These are phyloP conservation scores for Heterocephalus glaber DNA, from an alignment of 2,113 vertebrate genomes.

Conservation along the genomic window DNA sequence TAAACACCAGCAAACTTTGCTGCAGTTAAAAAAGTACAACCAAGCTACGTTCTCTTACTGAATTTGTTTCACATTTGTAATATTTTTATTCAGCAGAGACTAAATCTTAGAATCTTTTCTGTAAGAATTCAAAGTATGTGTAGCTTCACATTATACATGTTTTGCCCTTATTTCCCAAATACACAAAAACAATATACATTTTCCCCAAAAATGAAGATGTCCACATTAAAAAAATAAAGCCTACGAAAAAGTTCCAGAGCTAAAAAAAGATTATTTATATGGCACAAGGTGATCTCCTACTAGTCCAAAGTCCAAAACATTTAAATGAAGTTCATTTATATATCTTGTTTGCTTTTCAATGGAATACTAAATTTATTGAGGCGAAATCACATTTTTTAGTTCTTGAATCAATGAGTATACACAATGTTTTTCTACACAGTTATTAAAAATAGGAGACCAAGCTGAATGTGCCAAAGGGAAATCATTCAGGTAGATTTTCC, in stretches of 20 bases:
- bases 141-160: constrained; percentile 88
- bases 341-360: constrained; percentile 79
- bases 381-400: constrained; percentile 85
- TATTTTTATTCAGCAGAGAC: constrained; percentile 76
- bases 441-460: constrained; percentile 86
- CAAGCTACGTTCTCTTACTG: constrained; percentile 76
- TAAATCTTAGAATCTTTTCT: constrained; percentile 82
- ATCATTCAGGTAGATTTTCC: constrained; percentile 77
- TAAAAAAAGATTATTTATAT: constrained; percentile 87
- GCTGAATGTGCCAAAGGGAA: constrained; percentile 81
- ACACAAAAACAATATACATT: constrained; percentile 87
- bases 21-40: constrained; percentile 80
- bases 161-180: constrained; percentile 86
- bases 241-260: constrained; percentile 89
- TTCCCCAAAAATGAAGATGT: constrained; percentile 87
- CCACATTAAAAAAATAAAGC: constrained; percentile 93
- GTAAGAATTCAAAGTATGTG: constrained; percentile 84
- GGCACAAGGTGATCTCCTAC: constrained; percentile 88
- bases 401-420: constrained; percentile 84
- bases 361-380: constrained; percentile 82
- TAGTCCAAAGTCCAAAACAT: constrained; percentile 84
- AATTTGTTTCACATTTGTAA: constrained; percentile 63
- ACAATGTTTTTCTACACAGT: constrained; percentile 84
- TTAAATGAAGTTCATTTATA: constrained; percentile 83
- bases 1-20: constrained; percentile 62